A percentile compares a stretch with the other conserved stretches of the same genome.
These are phyloP conservation scores for Galaxias olidus DNA, from an alignment of 2,797 vertebrate genomes.

Conservation along the genomic window DNA sequence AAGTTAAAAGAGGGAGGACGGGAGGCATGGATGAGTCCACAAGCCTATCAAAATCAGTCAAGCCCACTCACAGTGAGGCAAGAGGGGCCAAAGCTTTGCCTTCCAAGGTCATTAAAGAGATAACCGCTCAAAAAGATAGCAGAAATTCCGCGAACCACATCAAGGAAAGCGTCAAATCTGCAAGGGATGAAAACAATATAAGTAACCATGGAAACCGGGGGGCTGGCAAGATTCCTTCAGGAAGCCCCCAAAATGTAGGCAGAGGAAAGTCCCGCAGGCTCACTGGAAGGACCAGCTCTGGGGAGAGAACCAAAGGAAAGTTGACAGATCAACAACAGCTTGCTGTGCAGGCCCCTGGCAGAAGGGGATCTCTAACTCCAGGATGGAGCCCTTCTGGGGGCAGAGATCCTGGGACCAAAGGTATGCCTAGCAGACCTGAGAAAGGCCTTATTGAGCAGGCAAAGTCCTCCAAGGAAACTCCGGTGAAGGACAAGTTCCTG, in stretches of 20 bases:
- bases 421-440: conserved; percentile 31
- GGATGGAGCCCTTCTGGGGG: conserved; percentile 42
- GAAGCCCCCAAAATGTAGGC: conserved; percentile 70
- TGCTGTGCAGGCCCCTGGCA: conserved; percentile 43
- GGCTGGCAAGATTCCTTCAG: conserved; percentile 48
- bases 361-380: conserved; percentile 32
- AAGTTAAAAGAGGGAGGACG: conserved; percentile 41
- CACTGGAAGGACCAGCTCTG: conserved; percentile 70
- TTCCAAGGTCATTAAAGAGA: conserved; percentile 62
- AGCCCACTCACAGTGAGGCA: conserved; percentile 53
- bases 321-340: conserved; percentile 53
- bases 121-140: conserved; percentile 47
- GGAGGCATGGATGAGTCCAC: conserved; percentile 68
- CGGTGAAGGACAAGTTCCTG: conserved; percentile 54
- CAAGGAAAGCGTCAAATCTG: conserved; percentile 48
- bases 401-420: conserved; percentile 37
- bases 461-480: conserved; percentile 31
- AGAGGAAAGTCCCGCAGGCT: conserved; percentile 68
- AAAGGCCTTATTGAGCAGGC: conserved; percentile 22
- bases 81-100: conserved; percentile 55
- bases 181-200: conserved; percentile 53
- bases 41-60: conserved; percentile 63
- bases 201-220: conserved; percentile 45
- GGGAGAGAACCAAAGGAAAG: conserved; percentile 64
- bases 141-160: conserved; percentile 40